Evolutionary conservation across 2,888 invertebrate species (phyloP).

Genomic region (Parnassius smintheus): DNA sequence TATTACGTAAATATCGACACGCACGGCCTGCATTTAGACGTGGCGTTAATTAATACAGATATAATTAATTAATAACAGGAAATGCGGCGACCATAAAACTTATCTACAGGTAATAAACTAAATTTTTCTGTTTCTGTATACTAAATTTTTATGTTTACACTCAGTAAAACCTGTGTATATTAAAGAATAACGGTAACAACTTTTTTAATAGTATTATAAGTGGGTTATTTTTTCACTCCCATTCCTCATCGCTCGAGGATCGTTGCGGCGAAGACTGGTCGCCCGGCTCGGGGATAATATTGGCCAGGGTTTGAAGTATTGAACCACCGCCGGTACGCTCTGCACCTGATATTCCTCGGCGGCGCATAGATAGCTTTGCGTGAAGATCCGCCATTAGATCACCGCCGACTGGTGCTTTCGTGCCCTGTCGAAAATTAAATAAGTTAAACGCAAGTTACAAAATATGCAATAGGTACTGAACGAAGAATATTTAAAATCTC

Average conservation of each 20-base stretch:
- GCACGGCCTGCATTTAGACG: slow-evolving; percentile 10
- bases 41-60: background rate
- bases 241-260: slow-evolving; percentile 66
- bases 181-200: too few species aligned
- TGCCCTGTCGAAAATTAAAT: slow-evolving; percentile 30
- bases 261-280: slow-evolving; percentile 54
- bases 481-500: background rate
- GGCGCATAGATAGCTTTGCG: slow-evolving; percentile 90
- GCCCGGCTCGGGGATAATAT: slow-evolving; percentile 85
- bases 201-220: too few species aligned
- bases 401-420: slow-evolving; percentile 70
- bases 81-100: background rate
- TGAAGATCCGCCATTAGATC: slow-evolving; percentile 96
- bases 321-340: slow-evolving; percentile 63
- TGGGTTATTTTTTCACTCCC: slow-evolving; percentile 54
- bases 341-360: slow-evolving; percentile 91
- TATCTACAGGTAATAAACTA: too few species aligned
- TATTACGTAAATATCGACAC: slow-evolving; percentile 22
- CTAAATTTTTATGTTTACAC: too few species aligned
- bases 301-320: slow-evolving; percentile 86
- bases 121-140: too few species aligned
- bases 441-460: too few species aligned
- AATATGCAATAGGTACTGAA: too few species aligned
- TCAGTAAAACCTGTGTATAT: too few species aligned
- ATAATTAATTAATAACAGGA: slow-evolving; percentile 2